Evolutionary conservation across 2,797 vertebrate genomes (phyloP), one percentile per base, ranked within the genome.

Genomic region (Acipenser oxyrinchus): DNA sequence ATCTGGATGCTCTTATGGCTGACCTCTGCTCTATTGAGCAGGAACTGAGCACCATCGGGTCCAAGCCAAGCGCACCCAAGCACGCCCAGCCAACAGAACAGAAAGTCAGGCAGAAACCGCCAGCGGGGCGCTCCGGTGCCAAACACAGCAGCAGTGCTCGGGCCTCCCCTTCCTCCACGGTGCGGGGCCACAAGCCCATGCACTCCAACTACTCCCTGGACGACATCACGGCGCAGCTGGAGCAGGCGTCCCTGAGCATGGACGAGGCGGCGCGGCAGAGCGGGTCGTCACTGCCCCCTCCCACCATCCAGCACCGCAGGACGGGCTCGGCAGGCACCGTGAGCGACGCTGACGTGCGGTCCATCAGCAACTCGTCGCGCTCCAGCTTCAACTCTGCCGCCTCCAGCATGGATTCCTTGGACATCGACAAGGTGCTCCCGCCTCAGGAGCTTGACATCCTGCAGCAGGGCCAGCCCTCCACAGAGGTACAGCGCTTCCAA

Each of bases 21-120:
- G 96, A 99, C 69, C 93, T 99, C 10, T 95, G 93, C 81, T 95
- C 96, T 66, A 99, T 99, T 66, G 96, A 98, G 72, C 95, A 98
- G 86, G 96, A 99, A 64, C 94, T 99, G 66, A 94, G 87, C 84
- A 93, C 84, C 74, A 88, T 94, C 48, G 87, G 90, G 11, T 86
- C 87, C 73, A 91, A 93, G 69, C 90, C 94, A 65, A 91, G 88
- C 75, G 62, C 83, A 3, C 62, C 84, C 48, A 75, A 75, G 8
- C 91, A 90, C 49, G 79, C 74, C 63, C 80, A 85, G 67, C 68
- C 83, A n/a, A 66, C 85, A 52, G 93, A 94, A 49, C 51, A 78
- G 52, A 92, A 89, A 81, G 76, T 86, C 10, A 75, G 89, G 63
- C 94, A 93, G 80, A 98, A 94, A 76, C 84, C 91, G 63, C 87